Conservation (phyloP, 2,888 invertebrate genomes). For the Sarcophaga subvicina region DNA sequence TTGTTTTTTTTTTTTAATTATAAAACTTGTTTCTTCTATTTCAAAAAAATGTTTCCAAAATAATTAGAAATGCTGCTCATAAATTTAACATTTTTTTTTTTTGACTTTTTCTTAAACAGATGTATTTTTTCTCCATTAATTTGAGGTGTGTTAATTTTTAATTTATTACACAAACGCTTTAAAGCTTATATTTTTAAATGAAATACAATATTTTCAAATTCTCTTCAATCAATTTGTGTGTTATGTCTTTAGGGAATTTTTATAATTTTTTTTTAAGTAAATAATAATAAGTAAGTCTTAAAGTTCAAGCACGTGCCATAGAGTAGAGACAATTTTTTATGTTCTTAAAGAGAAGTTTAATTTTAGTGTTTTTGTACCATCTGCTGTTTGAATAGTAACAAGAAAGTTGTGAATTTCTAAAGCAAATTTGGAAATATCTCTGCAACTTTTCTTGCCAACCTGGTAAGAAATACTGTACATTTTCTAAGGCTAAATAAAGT, state of each 20-base stretch:
- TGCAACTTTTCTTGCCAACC: too few species aligned
- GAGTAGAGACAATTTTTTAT: too few species aligned
- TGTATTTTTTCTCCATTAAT: not conserved
- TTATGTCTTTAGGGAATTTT: not conserved
- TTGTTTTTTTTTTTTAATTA: not conserved
- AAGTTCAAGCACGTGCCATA: constrained; percentile 24
- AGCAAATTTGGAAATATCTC: too few species aligned
- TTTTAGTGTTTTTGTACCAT: too few species aligned
- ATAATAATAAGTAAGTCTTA: constrained; percentile 40
- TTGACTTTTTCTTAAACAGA: not conserved
- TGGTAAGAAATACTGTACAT: too few species aligned
- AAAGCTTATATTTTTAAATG: constrained; percentile 43
- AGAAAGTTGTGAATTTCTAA: too few species aligned
- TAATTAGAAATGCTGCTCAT: not conserved
- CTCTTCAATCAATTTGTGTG: not conserved
- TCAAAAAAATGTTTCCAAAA: not conserved
- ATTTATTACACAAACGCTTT: not conserved
- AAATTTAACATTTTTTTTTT: not conserved
- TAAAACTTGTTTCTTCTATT: not conserved
- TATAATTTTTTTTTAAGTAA: not conserved
- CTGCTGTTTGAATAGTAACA: too few species aligned
- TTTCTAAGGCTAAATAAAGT: too few species aligned
- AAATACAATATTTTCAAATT: constrained; percentile 7
- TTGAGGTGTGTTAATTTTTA: not conserved
- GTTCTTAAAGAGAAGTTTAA: too few species aligned